phyloP scores from a whole-genome alignment of 2,888 invertebrate genomes.

The Troides helena region DNA sequence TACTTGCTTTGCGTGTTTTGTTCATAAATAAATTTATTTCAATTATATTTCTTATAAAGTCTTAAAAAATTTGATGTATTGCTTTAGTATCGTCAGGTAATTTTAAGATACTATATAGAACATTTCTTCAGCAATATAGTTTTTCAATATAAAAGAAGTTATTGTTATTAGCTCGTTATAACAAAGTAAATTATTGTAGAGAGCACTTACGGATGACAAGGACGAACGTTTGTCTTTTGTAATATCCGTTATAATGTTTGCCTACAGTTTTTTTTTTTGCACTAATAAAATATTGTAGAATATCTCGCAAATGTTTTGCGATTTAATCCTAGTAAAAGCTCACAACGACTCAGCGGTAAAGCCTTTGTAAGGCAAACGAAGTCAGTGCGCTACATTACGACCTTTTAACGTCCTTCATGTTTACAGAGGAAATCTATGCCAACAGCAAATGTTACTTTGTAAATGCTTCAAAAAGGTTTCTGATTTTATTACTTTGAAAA shows the following conservation, averaged over 20 bases:
- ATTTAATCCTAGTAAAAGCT: conserved; percentile 48
- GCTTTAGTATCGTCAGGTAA: too few species aligned
- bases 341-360: conserved; percentile 35
- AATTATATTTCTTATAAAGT: too few species aligned
- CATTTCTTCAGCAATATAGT: too few species aligned
- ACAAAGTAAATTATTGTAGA: too few species aligned
- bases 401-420: conserved; percentile 50
- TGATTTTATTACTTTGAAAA: neutral
- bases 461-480: conserved; percentile 8
- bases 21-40: too few species aligned
- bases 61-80: too few species aligned
- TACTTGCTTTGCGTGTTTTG: too few species aligned
- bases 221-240: too few species aligned
- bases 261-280: neutral
- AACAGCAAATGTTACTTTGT: conserved; percentile 33
- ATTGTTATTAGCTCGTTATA: too few species aligned
- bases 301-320: conserved; percentile 31
- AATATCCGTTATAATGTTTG: neutral
- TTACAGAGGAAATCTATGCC: conserved; percentile 46
- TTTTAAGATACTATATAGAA: too few species aligned
- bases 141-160: too few species aligned
- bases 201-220: too few species aligned
- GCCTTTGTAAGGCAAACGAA: conserved; percentile 55
- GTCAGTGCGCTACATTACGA: conserved; percentile 51
- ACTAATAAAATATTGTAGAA: conserved; percentile 19